Conservation (phyloP, 2,888 invertebrate genomes). For the Dolichomitus sp. region DNA sequence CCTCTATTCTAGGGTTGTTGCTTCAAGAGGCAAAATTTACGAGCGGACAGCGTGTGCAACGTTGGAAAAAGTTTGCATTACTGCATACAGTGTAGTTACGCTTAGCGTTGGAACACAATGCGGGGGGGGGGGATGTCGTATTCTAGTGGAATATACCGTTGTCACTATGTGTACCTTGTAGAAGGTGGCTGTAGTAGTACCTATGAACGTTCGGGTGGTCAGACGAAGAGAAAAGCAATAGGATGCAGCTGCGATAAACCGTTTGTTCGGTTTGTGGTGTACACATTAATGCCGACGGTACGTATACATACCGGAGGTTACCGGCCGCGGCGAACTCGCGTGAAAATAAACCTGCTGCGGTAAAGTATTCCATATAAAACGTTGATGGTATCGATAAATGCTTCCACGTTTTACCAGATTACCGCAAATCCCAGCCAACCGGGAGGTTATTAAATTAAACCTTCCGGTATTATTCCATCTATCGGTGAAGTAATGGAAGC, state of each 20-base stretch:
- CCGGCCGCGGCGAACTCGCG: conserved; percentile 47
- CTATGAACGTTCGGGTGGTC: conserved; percentile 41
- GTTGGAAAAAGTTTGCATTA: conserved; percentile 73
- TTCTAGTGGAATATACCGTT: conserved; percentile 39
- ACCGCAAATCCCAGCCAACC: conserved; percentile 59
- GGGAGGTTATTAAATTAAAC: conserved; percentile 64
- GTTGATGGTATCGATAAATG: conserved; percentile 66
- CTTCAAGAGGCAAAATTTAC: conserved; percentile 73
- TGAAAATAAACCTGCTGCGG: conserved; percentile 59
- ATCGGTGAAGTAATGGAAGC: conserved; percentile 32
- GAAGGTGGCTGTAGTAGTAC: conserved; percentile 34
- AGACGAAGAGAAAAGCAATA: conserved; percentile 68
- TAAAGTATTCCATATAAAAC: conserved; percentile 67
- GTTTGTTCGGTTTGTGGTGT: conserved; percentile 70
- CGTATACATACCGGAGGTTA: conserved; percentile 28
- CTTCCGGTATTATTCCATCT: conserved; percentile 61
- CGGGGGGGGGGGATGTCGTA: conserved; percentile 12
- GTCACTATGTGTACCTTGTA: conserved; percentile 21
- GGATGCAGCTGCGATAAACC: conserved; percentile 74
- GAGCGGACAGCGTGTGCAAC: conserved; percentile 64
- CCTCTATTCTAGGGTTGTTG: conserved; percentile 53
- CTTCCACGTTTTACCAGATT: conserved; percentile 61
- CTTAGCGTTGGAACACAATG: conserved; percentile 46
- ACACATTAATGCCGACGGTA: conserved; percentile 61
- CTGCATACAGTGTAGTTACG: conserved; percentile 42